phyloP scores from a whole-genome alignment of 2,113 vertebrate species.

The Opisthocomus hoazin region DNA sequence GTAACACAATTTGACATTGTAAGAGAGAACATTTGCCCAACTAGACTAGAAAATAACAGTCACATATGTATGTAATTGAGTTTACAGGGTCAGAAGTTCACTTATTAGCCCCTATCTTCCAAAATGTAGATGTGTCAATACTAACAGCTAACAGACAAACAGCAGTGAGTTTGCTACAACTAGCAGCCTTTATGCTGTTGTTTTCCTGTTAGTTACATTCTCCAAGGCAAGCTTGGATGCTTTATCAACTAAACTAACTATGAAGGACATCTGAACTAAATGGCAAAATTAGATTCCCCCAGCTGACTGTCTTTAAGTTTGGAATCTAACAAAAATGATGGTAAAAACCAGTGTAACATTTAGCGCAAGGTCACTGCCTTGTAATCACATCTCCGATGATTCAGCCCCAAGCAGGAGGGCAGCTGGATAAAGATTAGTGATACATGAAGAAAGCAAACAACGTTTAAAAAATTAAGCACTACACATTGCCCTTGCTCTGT shows the following conservation, averaged over 20 bases:
- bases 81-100: neutral
- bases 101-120: neutral
- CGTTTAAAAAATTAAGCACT: neutral
- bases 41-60: neutral
- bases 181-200: neutral
- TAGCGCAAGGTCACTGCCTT: neutral
- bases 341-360: neutral
- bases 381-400: neutral
- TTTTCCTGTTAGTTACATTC: neutral
- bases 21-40: neutral
- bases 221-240: neutral
- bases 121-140: neutral
- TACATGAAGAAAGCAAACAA: neutral
- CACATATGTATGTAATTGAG: neutral
- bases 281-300: neutral
- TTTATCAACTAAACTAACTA: neutral
- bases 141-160: neutral
- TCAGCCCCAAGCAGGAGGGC: neutral
- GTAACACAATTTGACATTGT: neutral
- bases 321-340: neutral
- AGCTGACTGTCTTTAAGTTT: neutral
- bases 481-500: neutral
- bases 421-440: neutral
- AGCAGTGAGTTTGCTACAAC: neutral
- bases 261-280: neutral